These are phyloP conservation scores for Apodemia hepburni DNA, from an alignment of 2,888 invertebrate species.

Conservation along the genomic window DNA sequence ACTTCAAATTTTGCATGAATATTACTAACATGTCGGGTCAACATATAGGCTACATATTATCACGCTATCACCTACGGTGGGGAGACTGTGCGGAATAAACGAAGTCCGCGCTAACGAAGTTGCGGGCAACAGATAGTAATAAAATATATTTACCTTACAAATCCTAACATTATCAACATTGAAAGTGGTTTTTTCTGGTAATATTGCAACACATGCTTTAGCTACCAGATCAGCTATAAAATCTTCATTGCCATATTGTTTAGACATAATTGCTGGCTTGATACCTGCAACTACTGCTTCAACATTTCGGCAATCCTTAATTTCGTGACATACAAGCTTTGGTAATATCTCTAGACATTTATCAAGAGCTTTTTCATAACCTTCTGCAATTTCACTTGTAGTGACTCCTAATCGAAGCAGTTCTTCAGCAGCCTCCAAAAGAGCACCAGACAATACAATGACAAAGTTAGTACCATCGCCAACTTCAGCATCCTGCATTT, in stretches of 20 bases:
- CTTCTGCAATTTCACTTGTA: constrained; percentile 97
- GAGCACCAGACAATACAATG: constrained; percentile 94
- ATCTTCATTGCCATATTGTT: constrained; percentile 98
- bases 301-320: constrained; percentile 84
- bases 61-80: too few relatives aligned
- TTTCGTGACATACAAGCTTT: constrained; percentile 86
- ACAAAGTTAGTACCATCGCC: constrained; percentile 99
- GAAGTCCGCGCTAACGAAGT: too few relatives aligned
- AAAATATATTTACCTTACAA: constrained; percentile 84
- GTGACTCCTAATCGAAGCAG: constrained; percentile 96
- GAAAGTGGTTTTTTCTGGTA: constrained; percentile 93
- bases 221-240: constrained; percentile 92
- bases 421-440: constrained; percentile 95
- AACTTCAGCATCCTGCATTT: constrained; percentile 99
- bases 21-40: too few relatives aligned
- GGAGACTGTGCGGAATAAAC: too few relatives aligned
- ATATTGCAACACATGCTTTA: constrained; percentile 92
- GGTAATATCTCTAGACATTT: constrained; percentile 96
- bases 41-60: too few relatives aligned
- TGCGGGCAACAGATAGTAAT: too few relatives aligned
- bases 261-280: constrained; percentile 94
- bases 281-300: constrained; percentile 87
- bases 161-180: constrained; percentile 99
- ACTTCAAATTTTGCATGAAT: too few relatives aligned
- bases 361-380: constrained; percentile 94